phyloP scores from a whole-genome alignment of 2,888 invertebrate genomes.

The Apocheima hispidaria region DNA sequence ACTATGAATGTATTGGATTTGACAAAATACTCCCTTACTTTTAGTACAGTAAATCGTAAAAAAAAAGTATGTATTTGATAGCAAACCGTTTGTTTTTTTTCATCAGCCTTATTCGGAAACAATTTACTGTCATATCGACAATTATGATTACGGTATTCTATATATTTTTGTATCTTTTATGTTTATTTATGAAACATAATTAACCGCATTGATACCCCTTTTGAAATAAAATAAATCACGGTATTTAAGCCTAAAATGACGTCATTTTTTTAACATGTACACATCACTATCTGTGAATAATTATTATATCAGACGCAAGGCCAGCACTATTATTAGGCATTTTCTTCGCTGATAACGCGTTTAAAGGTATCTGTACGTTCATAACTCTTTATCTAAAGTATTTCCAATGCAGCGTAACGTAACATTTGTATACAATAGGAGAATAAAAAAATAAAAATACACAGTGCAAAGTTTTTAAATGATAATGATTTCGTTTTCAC shows the following conservation, averaged over 20 bases:
- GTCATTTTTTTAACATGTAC: neutral
- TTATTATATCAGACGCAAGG: constrained; percentile 29
- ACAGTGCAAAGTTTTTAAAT: neutral
- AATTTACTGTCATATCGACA: too few species aligned
- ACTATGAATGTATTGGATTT: too few species aligned
- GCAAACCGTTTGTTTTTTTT: too few species aligned
- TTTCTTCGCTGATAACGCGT: constrained; percentile 26
- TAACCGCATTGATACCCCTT: neutral
- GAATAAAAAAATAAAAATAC: neutral
- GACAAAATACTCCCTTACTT: too few species aligned
- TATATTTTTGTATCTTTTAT: too few species aligned
- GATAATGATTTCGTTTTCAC: neutral
- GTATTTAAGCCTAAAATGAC: too few species aligned
- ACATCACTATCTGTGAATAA: neutral
- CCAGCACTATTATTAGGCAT: constrained; percentile 17
- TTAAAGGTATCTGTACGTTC: constrained; percentile 22
- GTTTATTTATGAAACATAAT: too few species aligned
- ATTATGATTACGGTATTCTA: too few species aligned
- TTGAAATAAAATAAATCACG: neutral
- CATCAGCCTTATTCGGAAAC: too few species aligned
- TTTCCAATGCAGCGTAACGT: constrained; percentile 1
- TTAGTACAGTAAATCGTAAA: too few species aligned
- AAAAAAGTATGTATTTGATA: too few species aligned
- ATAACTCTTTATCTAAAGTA: constrained; percentile 32
- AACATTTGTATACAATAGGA: constrained; percentile 7